Evolutionary conservation across 2,113 vertebrate species (phyloP).

Genomic region (Colossoma macropomum): DNA sequence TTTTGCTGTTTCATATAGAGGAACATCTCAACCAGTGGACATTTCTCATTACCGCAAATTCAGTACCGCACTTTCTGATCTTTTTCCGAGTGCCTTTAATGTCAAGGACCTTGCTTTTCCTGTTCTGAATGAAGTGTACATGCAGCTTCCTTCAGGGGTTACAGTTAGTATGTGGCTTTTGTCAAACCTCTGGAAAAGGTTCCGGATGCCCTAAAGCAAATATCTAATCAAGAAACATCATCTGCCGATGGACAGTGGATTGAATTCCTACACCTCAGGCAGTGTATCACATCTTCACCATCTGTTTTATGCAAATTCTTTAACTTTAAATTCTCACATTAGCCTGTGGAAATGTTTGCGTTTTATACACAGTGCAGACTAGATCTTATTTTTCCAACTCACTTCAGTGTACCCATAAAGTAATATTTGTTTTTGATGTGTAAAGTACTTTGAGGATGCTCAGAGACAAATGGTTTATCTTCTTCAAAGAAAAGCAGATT

Average conservation of each 20-base stretch:
- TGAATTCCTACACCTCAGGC: background rate
- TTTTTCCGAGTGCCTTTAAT: background rate
- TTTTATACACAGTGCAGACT: background rate
- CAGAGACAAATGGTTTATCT: background rate
- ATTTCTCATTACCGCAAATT: background rate
- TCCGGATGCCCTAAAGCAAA: background rate
- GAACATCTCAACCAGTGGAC: background rate
- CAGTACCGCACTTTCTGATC: too few species aligned
- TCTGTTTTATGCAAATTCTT: background rate
- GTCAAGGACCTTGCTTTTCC: background rate
- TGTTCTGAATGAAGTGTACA: background rate
- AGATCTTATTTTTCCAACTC: background rate
- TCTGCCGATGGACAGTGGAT: background rate
- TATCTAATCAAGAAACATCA: background rate
- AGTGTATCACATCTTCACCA: background rate
- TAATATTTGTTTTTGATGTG: background rate
- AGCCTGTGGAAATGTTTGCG: background rate
- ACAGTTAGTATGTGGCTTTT: background rate
- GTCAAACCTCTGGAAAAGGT: too few species aligned
- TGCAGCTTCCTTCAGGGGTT: background rate
- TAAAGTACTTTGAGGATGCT: background rate
- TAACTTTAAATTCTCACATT: background rate
- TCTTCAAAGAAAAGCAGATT: background rate
- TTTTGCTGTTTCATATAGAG: too few species aligned
- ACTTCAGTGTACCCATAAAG: background rate